Percentiles rank a stretch among this genome's conserved stretches.
Evolutionary conservation across 2,797 vertebrate genomes (phyloP).

Genomic region (Falco naumanni): DNA sequence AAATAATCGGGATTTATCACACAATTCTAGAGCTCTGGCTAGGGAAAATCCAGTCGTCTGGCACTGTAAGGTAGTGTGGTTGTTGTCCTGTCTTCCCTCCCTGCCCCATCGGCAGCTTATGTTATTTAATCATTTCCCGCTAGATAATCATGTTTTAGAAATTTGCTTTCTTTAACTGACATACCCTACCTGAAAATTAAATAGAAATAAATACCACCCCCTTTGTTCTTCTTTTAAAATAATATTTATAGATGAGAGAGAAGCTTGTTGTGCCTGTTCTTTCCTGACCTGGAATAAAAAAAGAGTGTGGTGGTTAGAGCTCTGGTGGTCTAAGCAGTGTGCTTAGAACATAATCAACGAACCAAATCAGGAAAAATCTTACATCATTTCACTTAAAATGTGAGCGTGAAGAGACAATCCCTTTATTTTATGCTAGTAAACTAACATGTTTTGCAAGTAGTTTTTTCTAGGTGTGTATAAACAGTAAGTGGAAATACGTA

Average conservation of each 20-base stretch:
- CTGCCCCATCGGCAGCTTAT: neutral
- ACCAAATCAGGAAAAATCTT: neutral
- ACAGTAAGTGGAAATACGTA: neutral
- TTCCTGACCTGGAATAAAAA: neutral
- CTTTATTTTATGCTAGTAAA: neutral
- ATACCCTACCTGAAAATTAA: neutral
- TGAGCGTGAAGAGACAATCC: neutral
- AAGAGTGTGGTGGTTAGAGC: neutral
- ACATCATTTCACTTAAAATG: neutral
- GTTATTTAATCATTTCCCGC: neutral
- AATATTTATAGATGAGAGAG: neutral
- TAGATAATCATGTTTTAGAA: neutral
- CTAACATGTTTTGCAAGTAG: neutral
- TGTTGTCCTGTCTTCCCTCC: accelerated
- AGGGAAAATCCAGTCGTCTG: neutral
- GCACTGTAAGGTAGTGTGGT: neutral
- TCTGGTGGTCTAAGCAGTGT: neutral
- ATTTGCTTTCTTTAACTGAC: neutral
- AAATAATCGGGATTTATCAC: neutral
- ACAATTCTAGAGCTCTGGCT: neutral
- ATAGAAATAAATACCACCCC: neutral
- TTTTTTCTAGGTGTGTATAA: neutral
- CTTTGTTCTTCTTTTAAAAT: neutral
- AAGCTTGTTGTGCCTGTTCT: neutral
- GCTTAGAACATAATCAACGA: neutral